These are phyloP conservation scores for Sesamia inferens DNA, from an alignment of 2,888 invertebrate genomes.

Conservation along the genomic window DNA sequence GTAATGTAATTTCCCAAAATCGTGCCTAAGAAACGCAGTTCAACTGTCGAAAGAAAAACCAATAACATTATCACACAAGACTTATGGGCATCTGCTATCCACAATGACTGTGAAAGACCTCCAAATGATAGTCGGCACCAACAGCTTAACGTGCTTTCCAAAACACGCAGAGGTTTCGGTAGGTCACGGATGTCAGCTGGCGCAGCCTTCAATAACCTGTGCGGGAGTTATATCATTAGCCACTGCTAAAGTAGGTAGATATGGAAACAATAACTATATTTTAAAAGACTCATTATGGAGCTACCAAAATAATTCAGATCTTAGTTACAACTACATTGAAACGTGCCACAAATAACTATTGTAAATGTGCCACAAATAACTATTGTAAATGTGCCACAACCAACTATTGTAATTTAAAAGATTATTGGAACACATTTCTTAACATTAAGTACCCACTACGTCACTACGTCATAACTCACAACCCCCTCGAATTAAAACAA, in stretches of 20 bases:
- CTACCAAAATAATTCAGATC: background rate
- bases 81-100: background rate
- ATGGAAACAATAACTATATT: background rate
- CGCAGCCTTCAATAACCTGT: background rate
- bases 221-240: background rate
- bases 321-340: background rate
- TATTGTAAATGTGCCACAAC: background rate
- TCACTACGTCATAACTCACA: background rate
- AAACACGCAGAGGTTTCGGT: background rate
- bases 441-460: constrained; percentile 1
- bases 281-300: background rate
- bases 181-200: background rate
- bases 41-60: no score
- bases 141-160: background rate
- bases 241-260: background rate
- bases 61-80: no score
- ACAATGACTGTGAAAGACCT: background rate
- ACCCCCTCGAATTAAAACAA: constrained; percentile 34
- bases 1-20: no score
- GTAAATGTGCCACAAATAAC: background rate
- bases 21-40: no score
- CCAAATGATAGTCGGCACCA: background rate
- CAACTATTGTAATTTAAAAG: background rate
- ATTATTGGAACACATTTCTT: constrained; percentile 14
- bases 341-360: no score